Evolutionary conservation across 2,113 vertebrate genomes (phyloP), one percentile per base, ranked within the genome.

Genomic region (Pholis gunnellus): DNA sequence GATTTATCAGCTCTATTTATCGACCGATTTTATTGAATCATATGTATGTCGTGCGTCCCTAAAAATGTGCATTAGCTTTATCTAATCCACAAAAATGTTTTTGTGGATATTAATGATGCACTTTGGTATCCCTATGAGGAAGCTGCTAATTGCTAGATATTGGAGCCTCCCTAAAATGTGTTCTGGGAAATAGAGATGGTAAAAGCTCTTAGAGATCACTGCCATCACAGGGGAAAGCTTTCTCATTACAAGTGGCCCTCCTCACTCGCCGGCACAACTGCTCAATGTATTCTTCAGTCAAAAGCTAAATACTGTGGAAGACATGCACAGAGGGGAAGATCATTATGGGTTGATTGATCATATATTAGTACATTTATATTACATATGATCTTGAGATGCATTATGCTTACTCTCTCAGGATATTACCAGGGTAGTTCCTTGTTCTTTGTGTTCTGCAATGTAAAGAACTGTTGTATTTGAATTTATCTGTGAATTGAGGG

Each of bases 191-290:
- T 54, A 67, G 59, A 84, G 63, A 88, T 73, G 81, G 63, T 79
- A 87, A 91, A 92, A 91, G 91, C 93, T 91, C 75, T 91, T 71
- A 88, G 75, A 89, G 76, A 89, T 84, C 57, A 34, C 75, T 68
- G 73, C 78, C 59, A 78, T 89, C 84, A 88, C 64, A 52, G 50
- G 36, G 76, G 54, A 88, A 87, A 70, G 57, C 84, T 87, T 89
- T 75, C 81, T 81, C 46, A 67, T 73, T 80, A 54, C 80, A 65
- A 34, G 22, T 44, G n/a, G 75, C 76, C 46, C 57, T 79, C 40
- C 56, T 68, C 27, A 66, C 31, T 79, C n/a, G 4, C 60, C 14
- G 6, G 20, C 52, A 61, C 4, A 2, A 61, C 66, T 77, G 38
- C 34, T 48, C 64, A 69, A 4, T 36, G 13, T 86, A 59, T 61